A percentile compares a stretch with the other conserved stretches of the same genome.
Conservation (phyloP, 2,888 invertebrate genomes). For the Microctonus aethiopoides region DNA sequence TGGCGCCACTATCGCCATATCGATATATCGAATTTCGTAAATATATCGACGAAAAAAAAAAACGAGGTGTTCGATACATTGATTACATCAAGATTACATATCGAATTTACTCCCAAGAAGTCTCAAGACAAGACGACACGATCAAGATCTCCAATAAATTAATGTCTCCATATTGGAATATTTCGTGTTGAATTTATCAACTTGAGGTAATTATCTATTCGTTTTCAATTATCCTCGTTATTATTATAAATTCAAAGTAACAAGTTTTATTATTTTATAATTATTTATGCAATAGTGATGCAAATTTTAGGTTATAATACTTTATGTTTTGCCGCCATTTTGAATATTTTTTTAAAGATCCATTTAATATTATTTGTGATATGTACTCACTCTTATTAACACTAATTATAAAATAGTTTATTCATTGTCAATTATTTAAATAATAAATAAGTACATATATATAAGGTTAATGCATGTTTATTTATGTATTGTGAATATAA, state of each 20-base stretch:
- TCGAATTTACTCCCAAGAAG: too few species aligned
- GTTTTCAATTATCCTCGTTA: background rate
- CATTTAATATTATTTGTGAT: background rate
- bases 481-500: background rate
- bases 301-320: background rate
- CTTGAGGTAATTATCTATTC: conserved; percentile 35
- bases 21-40: too few species aligned
- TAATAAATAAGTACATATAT: conserved; percentile 33
- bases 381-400: background rate
- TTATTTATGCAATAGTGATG: background rate
- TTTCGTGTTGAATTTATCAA: conserved; percentile 46
- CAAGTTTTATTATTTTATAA: background rate
- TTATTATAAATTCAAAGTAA: background rate
- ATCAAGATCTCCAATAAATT: too few species aligned
- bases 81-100: too few species aligned
- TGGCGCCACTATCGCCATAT: too few species aligned
- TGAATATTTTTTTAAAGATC: background rate
- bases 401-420: background rate
- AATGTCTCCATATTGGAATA: conserved; percentile 46
- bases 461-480: background rate
- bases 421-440: conserved; percentile 8
- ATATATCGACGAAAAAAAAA: too few species aligned
- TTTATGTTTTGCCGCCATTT: background rate
- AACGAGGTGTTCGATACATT: too few species aligned
- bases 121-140: too few species aligned